A percentile compares a stretch with the other conserved stretches of the same genome.
phyloP scores from a whole-genome alignment of 2,888 invertebrate species.

The Eupithecia tripunctaria region DNA sequence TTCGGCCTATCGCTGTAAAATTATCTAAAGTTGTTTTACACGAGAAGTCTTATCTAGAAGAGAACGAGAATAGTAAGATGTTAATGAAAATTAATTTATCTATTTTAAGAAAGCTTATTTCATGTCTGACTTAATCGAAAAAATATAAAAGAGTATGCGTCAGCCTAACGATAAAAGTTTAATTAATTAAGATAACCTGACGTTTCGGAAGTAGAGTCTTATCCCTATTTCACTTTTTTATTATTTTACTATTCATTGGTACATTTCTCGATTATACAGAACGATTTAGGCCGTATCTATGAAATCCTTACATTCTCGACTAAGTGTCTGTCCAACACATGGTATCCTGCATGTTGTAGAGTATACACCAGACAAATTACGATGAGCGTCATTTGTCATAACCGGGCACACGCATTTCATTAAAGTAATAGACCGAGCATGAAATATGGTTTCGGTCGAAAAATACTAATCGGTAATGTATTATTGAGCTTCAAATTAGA shows the following conservation, averaged over 20 bases:
- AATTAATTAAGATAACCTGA: background rate
- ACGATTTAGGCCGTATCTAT: background rate
- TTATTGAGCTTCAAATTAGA: constrained; percentile 42
- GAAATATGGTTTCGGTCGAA: constrained; percentile 58
- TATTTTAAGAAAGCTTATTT: constrained; percentile 10
- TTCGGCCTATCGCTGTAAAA: constrained; percentile 50
- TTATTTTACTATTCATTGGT: background rate
- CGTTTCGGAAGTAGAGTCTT: background rate
- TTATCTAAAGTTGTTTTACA: constrained; percentile 47
- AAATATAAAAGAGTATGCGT: background rate
- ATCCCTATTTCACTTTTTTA: background rate
- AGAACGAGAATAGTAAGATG: constrained; percentile 34
- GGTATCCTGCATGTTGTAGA: constrained; percentile 63
- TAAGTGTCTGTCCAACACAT: constrained; percentile 19
- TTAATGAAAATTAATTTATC: constrained; percentile 35
- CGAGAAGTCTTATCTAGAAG: constrained; percentile 38
- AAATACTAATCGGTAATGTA: constrained; percentile 44
- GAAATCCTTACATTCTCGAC: constrained; percentile 12
- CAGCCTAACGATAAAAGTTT: background rate
- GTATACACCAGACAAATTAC: constrained; percentile 74
- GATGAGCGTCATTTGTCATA: constrained; percentile 73
- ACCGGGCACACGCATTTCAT: constrained; percentile 45
- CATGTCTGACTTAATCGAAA: background rate
- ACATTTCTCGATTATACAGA: background rate
- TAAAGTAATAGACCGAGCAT: constrained; percentile 57